Evolutionary conservation across 35 echinoderm and acorn worm species (phyloP).

Genomic region (Apostichopus californicus): DNA sequence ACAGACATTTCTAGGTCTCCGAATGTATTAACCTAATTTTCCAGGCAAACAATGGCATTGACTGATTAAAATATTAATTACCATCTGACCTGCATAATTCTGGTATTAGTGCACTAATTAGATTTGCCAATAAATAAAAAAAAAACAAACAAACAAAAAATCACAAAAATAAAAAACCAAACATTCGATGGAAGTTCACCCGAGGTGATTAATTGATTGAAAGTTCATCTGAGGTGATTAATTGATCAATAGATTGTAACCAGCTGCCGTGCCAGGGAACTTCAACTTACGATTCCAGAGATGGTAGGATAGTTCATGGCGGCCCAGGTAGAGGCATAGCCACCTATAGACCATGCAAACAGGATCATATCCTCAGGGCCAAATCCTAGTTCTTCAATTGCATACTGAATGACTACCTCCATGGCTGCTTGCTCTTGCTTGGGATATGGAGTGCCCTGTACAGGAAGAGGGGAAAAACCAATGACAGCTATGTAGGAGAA

Average conservation of each 20-base stretch:
- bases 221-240: no score
- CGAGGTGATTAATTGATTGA: no score
- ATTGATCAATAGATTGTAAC: no score
- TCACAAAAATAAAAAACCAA: neutral
- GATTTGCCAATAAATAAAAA: neutral
- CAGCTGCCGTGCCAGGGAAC: no score
- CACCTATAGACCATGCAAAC: constrained; percentile 99
- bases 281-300: constrained; percentile 79
- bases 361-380: constrained; percentile 75
- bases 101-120: no score
- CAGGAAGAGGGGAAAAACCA: neutral
- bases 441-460: constrained; percentile 81
- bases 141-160: neutral
- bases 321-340: constrained; percentile 76
- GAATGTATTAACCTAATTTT: no score
- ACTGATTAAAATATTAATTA: no score
- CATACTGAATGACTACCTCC: constrained; percentile 95
- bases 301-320: constrained; percentile 89
- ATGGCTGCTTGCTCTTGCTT: constrained; percentile 83
- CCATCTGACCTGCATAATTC: no score
- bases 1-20: no score
- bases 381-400: constrained; percentile 81
- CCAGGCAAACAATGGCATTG: no score
- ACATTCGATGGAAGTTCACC: no score
- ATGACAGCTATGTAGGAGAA: no score